Evolutionary conservation across 1,140 invertebrate genomes (phyloP).

Genomic region (Nomia melanderi): DNA sequence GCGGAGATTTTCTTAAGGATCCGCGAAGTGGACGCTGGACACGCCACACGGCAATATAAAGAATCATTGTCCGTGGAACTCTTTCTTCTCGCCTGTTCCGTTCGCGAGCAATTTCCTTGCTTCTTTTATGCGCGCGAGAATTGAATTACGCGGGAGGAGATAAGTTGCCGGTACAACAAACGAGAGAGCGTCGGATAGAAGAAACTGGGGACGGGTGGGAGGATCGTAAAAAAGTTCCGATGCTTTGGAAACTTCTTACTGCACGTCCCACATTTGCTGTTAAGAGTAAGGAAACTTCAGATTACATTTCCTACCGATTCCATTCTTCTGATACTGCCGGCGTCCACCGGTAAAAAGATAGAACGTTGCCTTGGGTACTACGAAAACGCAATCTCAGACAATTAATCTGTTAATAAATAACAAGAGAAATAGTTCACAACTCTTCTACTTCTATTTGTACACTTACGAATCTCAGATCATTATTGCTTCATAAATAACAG

Average conservation of each 20-base stretch:
- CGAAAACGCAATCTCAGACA: no score
- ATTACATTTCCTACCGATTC: not conserved
- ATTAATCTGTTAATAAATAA: no score
- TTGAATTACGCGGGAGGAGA: constrained; percentile 70
- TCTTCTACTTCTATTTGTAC: no score
- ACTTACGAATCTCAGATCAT: no score
- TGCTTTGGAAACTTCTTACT: not conserved
- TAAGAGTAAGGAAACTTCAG: not conserved
- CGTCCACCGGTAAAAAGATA: not conserved
- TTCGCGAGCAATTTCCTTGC: constrained; percentile 61
- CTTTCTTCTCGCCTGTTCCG: constrained; percentile 46
- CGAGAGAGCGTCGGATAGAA: constrained; percentile 6
- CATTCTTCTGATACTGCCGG: not conserved
- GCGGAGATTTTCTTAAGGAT: constrained; percentile 21
- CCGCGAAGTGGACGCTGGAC: constrained; percentile 56
- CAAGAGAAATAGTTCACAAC: no score
- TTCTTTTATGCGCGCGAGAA: constrained; percentile 61
- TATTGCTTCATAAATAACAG: no score
- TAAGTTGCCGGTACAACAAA: constrained; percentile 64
- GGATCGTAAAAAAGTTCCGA: not conserved
- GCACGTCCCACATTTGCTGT: not conserved
- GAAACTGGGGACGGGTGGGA: not conserved
- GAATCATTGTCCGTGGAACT: constrained; percentile 49
- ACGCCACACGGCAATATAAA: constrained; percentile 54
- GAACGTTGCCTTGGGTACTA: no score